Evolutionary conservation across 2,113 vertebrate genomes (phyloP).

Genomic region (Theristicus caerulescens): DNA sequence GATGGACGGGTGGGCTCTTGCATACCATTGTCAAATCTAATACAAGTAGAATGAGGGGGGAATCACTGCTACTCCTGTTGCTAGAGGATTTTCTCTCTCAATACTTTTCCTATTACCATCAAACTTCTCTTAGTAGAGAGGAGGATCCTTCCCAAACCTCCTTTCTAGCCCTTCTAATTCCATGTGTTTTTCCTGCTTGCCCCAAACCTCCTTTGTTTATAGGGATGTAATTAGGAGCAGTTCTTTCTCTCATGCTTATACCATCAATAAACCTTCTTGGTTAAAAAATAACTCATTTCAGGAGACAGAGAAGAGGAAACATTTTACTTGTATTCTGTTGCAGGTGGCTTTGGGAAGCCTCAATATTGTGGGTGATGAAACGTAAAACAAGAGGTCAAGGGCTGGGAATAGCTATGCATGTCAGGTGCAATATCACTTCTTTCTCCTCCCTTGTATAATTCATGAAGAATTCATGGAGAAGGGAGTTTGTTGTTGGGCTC

Average conservation of each 20-base stretch:
- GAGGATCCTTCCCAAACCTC: neutral
- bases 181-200: neutral
- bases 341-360: neutral
- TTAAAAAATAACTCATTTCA: neutral
- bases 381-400: neutral
- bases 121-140: neutral
- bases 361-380: neutral
- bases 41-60: neutral
- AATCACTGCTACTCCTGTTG: neutral
- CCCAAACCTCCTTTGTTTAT: neutral
- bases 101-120: neutral
- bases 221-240: neutral
- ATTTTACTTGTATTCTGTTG: neutral
- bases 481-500: neutral
- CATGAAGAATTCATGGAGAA: neutral
- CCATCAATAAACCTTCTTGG: neutral
- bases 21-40: neutral
- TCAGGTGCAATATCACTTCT: neutral
- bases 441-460: neutral
- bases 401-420: neutral
- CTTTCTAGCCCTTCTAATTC: neutral
- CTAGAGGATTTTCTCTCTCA: neutral
- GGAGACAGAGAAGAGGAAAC: neutral
- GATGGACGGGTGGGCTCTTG: neutral
- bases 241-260: neutral